Conservation (phyloP, 2,113 vertebrate genomes). For the Cryptomyrus ogoouensis region DNA sequence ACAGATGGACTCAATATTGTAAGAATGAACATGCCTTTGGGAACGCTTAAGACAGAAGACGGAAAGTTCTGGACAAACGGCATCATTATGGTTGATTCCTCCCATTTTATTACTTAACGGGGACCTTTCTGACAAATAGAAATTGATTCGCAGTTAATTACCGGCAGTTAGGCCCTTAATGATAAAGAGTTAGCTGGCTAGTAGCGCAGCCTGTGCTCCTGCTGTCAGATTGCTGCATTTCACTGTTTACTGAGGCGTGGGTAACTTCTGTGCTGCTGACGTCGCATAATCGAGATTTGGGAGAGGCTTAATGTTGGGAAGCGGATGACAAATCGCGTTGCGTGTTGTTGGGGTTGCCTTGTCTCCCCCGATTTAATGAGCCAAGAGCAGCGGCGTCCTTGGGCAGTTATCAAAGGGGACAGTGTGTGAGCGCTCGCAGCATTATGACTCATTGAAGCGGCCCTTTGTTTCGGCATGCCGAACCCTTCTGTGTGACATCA, state of each 20-base stretch:
- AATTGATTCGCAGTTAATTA: neutral
- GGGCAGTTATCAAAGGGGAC: slow-evolving; percentile 39
- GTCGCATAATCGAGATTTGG: slow-evolving; percentile 46
- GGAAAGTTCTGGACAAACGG: neutral
- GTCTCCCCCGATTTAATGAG: slow-evolving; percentile 39
- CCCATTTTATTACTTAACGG: neutral
- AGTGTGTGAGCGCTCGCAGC: slow-evolving; percentile 29
- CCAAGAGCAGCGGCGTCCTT: slow-evolving; percentile 35
- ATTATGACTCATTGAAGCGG: slow-evolving; percentile 22
- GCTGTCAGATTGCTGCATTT: neutral
- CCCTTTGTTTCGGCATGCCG: slow-evolving; percentile 30
- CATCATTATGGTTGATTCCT: neutral
- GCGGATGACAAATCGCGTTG: slow-evolving; percentile 59
- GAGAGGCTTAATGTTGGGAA: slow-evolving; percentile 49
- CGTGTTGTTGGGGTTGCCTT: slow-evolving; percentile 38
- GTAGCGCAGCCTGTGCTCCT: neutral
- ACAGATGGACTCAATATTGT: neutral
- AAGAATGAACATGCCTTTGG: neutral
- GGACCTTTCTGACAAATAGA: neutral
- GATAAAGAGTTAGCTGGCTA: neutral
- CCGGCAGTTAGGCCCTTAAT: neutral
- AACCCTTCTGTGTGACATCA: slow-evolving; percentile 44
- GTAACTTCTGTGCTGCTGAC: neutral
- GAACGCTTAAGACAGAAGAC: neutral
- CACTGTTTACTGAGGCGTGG: neutral